phyloP scores from a whole-genome alignment of 1,140 invertebrate genomes.

The Hetaerina americana region DNA sequence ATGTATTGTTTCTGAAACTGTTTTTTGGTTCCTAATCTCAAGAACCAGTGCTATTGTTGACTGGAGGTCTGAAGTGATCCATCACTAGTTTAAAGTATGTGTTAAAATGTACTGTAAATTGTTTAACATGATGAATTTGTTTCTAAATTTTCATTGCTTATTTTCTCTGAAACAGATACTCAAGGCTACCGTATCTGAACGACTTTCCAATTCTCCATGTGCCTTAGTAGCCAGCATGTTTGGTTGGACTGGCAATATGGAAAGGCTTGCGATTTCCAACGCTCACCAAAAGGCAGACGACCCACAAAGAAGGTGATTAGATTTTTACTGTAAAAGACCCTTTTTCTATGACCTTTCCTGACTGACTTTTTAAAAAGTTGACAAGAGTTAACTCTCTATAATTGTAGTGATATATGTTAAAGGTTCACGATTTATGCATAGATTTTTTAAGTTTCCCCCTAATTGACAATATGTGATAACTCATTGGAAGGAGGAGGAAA shows the following conservation, averaged over 20 bases:
- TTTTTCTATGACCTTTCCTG: neutral
- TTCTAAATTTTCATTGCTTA: constrained; percentile 3
- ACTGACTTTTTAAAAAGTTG: constrained; percentile 5
- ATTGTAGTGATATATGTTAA: neutral
- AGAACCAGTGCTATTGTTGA: too few species aligned
- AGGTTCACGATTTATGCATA: too few species aligned
- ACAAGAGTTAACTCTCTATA: neutral
- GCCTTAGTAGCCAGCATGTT: constrained; percentile 94
- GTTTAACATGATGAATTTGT: too few species aligned
- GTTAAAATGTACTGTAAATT: too few species aligned
- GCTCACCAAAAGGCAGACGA: constrained; percentile 95
- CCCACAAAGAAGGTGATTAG: constrained; percentile 67
- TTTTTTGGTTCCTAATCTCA: too few species aligned
- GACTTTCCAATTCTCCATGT: constrained; percentile 85
- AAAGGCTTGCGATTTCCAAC: constrained; percentile 87
- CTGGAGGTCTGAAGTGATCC: too few species aligned
- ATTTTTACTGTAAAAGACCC: constrained; percentile 17
- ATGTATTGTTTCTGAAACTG: too few species aligned
- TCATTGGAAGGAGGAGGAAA: too few species aligned
- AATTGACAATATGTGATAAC: too few species aligned
- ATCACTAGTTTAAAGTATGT: too few species aligned
- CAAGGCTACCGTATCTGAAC: constrained; percentile 78
- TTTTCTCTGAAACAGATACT: constrained; percentile 32
- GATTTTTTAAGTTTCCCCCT: too few species aligned
- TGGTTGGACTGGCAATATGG: constrained; percentile 99